Evolutionary conservation across 2,113 vertebrate species (phyloP).

Genomic region (Amazona guildingii): DNA sequence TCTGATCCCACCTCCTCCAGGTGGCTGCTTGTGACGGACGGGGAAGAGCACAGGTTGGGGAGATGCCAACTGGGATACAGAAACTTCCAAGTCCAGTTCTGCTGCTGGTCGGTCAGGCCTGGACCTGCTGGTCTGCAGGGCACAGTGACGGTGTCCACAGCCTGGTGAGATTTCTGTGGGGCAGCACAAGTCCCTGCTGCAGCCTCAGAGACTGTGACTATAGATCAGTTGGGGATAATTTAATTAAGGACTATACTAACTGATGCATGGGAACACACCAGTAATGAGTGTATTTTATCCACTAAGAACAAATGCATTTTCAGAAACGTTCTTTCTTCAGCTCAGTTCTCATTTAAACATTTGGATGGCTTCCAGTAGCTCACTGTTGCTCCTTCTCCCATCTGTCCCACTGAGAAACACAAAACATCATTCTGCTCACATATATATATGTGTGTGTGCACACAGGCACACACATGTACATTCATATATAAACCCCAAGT

Average conservation of each 20-base stretch:
- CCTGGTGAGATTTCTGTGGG: rapidly evolving
- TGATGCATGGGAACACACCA: neutral
- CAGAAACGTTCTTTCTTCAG: neutral
- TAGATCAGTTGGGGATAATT: neutral
- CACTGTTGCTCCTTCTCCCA: slow-evolving; percentile 13
- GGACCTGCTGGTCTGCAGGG: neutral
- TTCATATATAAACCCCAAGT: neutral
- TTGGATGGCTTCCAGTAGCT: neutral
- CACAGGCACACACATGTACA: neutral
- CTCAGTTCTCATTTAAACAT: neutral
- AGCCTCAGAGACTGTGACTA: neutral
- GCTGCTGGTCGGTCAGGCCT: neutral
- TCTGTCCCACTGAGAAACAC: neutral
- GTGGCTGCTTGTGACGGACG: rapidly evolving
- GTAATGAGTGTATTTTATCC: neutral
- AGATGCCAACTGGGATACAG: neutral
- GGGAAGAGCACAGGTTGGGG: neutral
- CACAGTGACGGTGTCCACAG: rapidly evolving
- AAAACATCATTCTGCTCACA: neutral
- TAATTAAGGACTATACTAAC: neutral
- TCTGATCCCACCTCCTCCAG: neutral
- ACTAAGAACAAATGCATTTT: neutral
- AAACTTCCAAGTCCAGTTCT: too few relatives aligned
- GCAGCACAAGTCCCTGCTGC: neutral
- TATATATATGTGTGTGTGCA: neutral